These are phyloP conservation scores for Zaprionus africanus DNA, from an alignment of 1,140 invertebrate genomes.

Conservation along the genomic window DNA sequence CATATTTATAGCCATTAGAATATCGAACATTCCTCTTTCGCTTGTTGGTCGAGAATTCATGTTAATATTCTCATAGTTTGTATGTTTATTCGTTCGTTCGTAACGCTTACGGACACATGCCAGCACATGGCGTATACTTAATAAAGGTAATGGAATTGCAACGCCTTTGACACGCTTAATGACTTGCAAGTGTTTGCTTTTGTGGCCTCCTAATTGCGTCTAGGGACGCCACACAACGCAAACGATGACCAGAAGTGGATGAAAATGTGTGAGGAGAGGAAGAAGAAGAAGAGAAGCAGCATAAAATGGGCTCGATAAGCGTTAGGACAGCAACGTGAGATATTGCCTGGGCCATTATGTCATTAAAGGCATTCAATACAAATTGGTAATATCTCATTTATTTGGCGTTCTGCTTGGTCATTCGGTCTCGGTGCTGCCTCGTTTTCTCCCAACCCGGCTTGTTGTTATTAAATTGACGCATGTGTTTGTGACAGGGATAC, in stretches of 20 bases:
- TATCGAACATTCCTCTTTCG: not conserved
- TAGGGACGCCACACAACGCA: slow-evolving; percentile 38
- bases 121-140: slow-evolving; percentile 64
- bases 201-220: slow-evolving; percentile 67
- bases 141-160: slow-evolving; percentile 67
- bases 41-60: not conserved
- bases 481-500: slow-evolving; percentile 52
- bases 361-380: slow-evolving; percentile 76
- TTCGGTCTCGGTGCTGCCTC: slow-evolving; percentile 5
- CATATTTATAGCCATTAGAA: not conserved
- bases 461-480: slow-evolving; percentile 62
- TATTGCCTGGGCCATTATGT: slow-evolving; percentile 68
- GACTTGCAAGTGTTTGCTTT: slow-evolving; percentile 71
- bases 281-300: not conserved
- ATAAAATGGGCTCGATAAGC: slow-evolving; percentile 33
- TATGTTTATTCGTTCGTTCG: not conserved
- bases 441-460: slow-evolving; percentile 20
- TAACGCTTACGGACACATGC: slow-evolving; percentile 14
- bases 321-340: slow-evolving; percentile 35
- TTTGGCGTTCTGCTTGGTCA: slow-evolving; percentile 52
- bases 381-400: slow-evolving; percentile 83
- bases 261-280: not conserved
- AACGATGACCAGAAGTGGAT: slow-evolving; percentile 15
- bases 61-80: not conserved
- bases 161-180: slow-evolving; percentile 72